Evolutionary conservation across 1,140 invertebrate genomes (phyloP), one percentile per base, ranked within the genome.

Genomic region (Orussus abietinus): DNA sequence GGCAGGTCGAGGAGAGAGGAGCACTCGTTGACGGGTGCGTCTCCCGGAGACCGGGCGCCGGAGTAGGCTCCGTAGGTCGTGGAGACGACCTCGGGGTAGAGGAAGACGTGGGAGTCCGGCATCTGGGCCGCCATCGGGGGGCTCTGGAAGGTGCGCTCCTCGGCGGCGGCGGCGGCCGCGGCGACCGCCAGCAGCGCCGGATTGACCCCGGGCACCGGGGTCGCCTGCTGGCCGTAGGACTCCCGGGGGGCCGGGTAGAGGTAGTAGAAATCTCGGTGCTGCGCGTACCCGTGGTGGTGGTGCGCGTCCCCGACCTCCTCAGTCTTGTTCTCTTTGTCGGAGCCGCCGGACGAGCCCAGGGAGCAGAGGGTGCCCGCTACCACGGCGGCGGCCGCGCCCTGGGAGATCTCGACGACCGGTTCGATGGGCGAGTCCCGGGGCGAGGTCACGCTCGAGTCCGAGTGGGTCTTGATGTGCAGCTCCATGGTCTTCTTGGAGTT

Each of bases 401-500:
- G 60, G 5, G 58, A 61, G 6, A 72, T 60, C 17, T 75, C 72
- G 1, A 63, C 47, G 5, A 63, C 54, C 2, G 66, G 52, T 10
- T 67, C 61, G 10, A 65, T 64, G 0, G 63, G 59, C 1, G 65
- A 64, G 10, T 69, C 64, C 39, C 76, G 72, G 2, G 40, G 51
- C n/a, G 51, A 54, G 17, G 42, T 53, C 5, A 45, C 38, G 7
- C 51, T 44, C 0, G 69, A 68, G 30, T 87, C 85, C 10, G 87
- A 85, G 57, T 92, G 90, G n/a, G 85, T 88, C 59, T 91, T 90
- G 19, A 92, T 91, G 61, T 93, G 90, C 3, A 83, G 75, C 59
- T 92, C 89, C 83, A 93, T 88, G 19, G 83, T 82, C 59, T 92
- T 92, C 64, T 92, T 91, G 3, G 85, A 91, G 39, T 83, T 88